phyloP scores from a whole-genome alignment of 2,113 vertebrate species.

The Triplophysa dalaica region DNA sequence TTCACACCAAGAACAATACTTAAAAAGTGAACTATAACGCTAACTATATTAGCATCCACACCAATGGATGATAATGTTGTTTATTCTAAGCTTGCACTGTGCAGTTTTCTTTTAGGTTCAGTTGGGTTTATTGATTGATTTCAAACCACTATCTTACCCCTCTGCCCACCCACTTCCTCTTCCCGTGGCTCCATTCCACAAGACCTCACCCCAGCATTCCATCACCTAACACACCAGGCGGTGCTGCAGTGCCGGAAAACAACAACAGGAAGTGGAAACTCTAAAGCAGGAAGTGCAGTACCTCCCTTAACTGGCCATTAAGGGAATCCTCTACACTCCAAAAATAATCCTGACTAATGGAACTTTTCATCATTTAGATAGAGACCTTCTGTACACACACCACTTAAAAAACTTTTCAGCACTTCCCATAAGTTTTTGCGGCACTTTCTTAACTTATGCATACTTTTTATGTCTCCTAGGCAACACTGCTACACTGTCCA shows the following conservation, averaged over 20 bases:
- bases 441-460: slow-evolving; percentile 32
- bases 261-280: slow-evolving; percentile 71
- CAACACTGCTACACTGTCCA: slow-evolving; percentile 3
- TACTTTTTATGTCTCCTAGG: slow-evolving; percentile 22
- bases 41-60: too few relatives aligned
- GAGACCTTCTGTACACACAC: slow-evolving; percentile 1
- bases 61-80: too few relatives aligned
- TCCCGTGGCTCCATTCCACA: slow-evolving; percentile 16
- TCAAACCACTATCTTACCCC: neutral
- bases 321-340: slow-evolving; percentile 60
- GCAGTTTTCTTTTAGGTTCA: neutral
- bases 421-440: slow-evolving; percentile 32
- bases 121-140: neutral
- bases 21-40: too few relatives aligned
- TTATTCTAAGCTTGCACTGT: too few relatives aligned
- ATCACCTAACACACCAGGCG: slow-evolving; percentile 38
- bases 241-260: slow-evolving; percentile 37
- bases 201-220: slow-evolving; percentile 23
- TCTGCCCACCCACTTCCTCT: slow-evolving; percentile 49
- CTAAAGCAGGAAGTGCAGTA: slow-evolving; percentile 63
- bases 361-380: slow-evolving; percentile 50
- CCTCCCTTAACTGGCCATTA: slow-evolving; percentile 50
- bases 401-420: neutral
- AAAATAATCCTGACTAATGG: slow-evolving; percentile 58
- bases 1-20: too few relatives aligned